Base-by-base conservation (phyloP, 2,113 vertebrate species). In the Zingel zingel region DNA sequence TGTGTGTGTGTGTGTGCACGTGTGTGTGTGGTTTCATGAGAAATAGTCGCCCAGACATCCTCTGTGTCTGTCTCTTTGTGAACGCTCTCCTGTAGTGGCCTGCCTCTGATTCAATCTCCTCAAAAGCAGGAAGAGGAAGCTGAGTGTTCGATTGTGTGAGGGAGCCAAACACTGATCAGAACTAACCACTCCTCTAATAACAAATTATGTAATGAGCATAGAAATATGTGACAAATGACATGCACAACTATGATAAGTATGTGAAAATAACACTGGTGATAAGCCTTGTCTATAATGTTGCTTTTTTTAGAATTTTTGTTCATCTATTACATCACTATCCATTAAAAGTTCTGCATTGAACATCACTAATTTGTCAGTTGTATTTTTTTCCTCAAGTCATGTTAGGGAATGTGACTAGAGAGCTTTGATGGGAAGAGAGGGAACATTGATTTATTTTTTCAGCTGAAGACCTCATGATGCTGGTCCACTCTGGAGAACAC, bases 91-190 rank as follows among this genome's bases (percentile, higher is more conserved):
- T 54, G 58, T 25, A 59, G 63, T 2, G 74, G 74, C 51, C 67
- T 43, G 82, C 76, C 75, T 85, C 74, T 74, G 25, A 61, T 68
- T 85, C 83, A 67, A 56, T 48, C 67, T 64, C 51, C 76, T 71
- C 74, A 14, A 25, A 63, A 53, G 79, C 93, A 93, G 91, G 92
- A 94, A 93, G 85, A 82, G 94, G 92, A 93, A 92, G 83, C 54
- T 6, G 72, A 56, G 74, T 81, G 75, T 83, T 88, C 12, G 62
- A 86, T 81, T 94, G 91, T 91, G 82, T 51, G 43, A 16, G 23
- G 48, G 57, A 79, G 63, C 74, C 70, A 73, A 89, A 90, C 82
- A 69, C 73, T 71, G 51, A 88, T 84, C 89, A 83, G n/a, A 79
- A 75, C 16, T 14, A 62, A 62, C 69, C 69, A 21, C 84, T 88